These are phyloP conservation scores for Sorex maritimensis DNA, from an alignment of 2,797 vertebrate genomes.

Conservation along the genomic window DNA sequence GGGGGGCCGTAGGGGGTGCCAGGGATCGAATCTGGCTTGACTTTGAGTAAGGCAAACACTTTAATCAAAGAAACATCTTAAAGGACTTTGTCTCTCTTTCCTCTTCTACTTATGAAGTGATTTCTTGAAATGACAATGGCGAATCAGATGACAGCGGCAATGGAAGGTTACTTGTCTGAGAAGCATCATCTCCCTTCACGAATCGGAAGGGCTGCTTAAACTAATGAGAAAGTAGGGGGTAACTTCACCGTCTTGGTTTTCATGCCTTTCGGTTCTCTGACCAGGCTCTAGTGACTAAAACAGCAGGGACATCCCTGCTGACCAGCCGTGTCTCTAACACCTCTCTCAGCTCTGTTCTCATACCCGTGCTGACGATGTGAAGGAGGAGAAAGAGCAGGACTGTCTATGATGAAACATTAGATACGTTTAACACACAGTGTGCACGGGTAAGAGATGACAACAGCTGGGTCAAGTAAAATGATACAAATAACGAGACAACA, in stretches of 20 bases:
- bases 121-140: slow-evolving; percentile 22
- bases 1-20: no score
- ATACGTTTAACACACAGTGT: no score
- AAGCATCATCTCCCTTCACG: neutral
- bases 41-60: no score
- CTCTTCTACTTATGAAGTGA: neutral
- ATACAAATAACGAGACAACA: neutral
- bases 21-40: no score
- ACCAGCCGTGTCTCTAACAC: neutral
- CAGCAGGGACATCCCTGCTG: neutral
- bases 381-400: neutral
- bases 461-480: neutral
- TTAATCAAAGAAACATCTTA: no score
- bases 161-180: neutral
- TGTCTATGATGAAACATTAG: neutral
- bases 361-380: neutral
- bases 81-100: no score
- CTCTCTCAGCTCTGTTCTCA: neutral
- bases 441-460: no score
- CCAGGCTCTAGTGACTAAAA: neutral
- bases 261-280: neutral
- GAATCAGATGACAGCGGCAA: slow-evolving; percentile 13
- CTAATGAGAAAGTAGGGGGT: slow-evolving; percentile 7
- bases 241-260: slow-evolving; percentile 8
- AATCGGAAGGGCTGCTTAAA: neutral